Evolutionary conservation across 1,140 invertebrate genomes (phyloP), one percentile per base, ranked within the genome.

Genomic region (Brachionus rotundiformis): DNA sequence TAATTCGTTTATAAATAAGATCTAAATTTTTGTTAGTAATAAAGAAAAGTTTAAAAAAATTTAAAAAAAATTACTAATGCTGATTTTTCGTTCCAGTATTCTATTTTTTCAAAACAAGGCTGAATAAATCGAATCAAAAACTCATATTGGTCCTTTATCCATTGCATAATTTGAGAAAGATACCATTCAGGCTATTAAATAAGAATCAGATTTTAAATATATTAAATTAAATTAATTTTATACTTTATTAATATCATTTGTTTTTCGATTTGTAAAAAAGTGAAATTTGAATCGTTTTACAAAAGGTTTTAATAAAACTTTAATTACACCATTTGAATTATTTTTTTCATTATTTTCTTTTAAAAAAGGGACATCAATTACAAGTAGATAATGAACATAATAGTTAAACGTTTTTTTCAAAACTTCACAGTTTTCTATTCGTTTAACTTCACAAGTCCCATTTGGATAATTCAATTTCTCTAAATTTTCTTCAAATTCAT

Each of bases 181-280:
- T 59, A 79, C 76, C 76, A 79, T 79, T 79, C 76, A 1, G 76
- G 76, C 76, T 79, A 25, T n/a, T n/a, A n/a, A n/a, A n/a, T n/a
- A n/a, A n/a, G n/a, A n/a, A n/a, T n/a, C n/a, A n/a, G n/a, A n/a
- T n/a, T n/a, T n/a, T n/a, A n/a, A n/a, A n/a, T n/a, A n/a, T n/a
- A n/a, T n/a, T n/a, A n/a, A n/a, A n/a, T n/a, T n/a, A n/a, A n/a
- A n/a, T n/a, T 33, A n/a, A 59, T n/a, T 16, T 59, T 11, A 16
- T 54, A 79, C 76, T 25, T 79, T 79, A n/a, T 23, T 41, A 11
- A 79, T 36, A 63, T 79, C 36, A 6, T 79, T 79, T 19, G 76
- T 79, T 79, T 59, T 79, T 39, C 76, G 44, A 59, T 27, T 79
- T 0, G 76, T 79, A 63, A 79, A 63, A 79, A 79, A 79, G 33